Percentiles rank a stretch among this genome's conserved stretches.
Conservation (phyloP, 2,113 vertebrate species). For the Pangasianodon gigas region DNA sequence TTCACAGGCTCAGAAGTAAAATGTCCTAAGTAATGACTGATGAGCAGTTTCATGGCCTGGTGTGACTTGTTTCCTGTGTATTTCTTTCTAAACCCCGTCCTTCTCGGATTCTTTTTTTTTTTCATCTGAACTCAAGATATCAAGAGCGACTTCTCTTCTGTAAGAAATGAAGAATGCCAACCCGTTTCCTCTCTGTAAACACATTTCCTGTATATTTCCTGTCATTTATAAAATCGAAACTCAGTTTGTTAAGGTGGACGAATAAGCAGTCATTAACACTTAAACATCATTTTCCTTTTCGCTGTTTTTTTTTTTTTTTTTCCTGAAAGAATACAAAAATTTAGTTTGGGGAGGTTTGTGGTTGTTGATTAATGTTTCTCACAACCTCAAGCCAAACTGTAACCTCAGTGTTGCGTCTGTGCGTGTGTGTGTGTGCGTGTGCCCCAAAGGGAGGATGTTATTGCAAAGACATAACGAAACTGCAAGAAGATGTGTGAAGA, state of each 20-base stretch:
- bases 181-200: neutral
- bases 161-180: neutral
- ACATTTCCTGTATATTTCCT: neutral
- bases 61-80: neutral
- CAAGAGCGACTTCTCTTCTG: neutral
- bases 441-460: neutral
- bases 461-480: neutral
- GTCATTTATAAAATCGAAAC: too few species aligned
- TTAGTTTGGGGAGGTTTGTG: neutral
- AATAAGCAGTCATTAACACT: neutral
- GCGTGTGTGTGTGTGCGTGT: neutral
- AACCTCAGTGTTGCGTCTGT: neutral
- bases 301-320: too few species aligned
- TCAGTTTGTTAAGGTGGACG: too few species aligned
- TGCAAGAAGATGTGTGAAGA: too few species aligned
- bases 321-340: too few species aligned
- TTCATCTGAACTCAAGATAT: too few species aligned
- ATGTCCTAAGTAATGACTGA: too few species aligned
- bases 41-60: neutral
- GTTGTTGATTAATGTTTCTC: too few species aligned
- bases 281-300: neutral
- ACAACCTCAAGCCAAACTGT: neutral
- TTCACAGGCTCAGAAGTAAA: neutral
- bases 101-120: neutral
- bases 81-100: neutral